Evolutionary conservation across 2,888 invertebrate species (phyloP).

Genomic region (Horisme vitalbata): DNA sequence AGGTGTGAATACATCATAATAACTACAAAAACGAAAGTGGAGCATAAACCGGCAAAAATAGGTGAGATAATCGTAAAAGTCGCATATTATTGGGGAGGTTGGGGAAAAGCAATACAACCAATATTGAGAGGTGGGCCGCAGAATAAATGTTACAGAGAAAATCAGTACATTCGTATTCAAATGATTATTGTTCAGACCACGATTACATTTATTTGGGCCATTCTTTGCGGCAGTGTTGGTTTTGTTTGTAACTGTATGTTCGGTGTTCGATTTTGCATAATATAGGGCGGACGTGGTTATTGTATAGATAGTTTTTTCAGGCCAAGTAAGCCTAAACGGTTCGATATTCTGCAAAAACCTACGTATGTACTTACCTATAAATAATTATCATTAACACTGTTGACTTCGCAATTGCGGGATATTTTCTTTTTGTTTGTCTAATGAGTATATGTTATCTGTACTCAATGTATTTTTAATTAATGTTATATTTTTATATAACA

Average conservation of each 20-base stretch:
- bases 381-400: too few species aligned
- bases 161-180: slow-evolving; percentile 80
- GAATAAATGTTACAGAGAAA: slow-evolving; percentile 47
- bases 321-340: not conserved
- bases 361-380: too few species aligned
- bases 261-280: slow-evolving; percentile 49
- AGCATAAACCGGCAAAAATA: slow-evolving; percentile 34
- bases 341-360: too few species aligned
- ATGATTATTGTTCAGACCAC: slow-evolving; percentile 75
- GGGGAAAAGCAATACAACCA: slow-evolving; percentile 37
- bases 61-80: slow-evolving; percentile 43
- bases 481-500: too few species aligned
- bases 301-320: slow-evolving; percentile 8
- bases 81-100: slow-evolving; percentile 36
- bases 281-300: slow-evolving; percentile 24
- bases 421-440: too few species aligned
- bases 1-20: slow-evolving; percentile 18
- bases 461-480: too few species aligned
- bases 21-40: slow-evolving; percentile 34
- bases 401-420: too few species aligned
- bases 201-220: slow-evolving; percentile 74
- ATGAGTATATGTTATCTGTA: too few species aligned
- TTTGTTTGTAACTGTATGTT: slow-evolving; percentile 37
- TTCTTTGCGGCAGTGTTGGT: slow-evolving; percentile 44
- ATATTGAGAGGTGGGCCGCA: slow-evolving; percentile 41